phyloP scores from a whole-genome alignment of 2,797 vertebrate species.

The Percopsis omiscomaycus region DNA sequence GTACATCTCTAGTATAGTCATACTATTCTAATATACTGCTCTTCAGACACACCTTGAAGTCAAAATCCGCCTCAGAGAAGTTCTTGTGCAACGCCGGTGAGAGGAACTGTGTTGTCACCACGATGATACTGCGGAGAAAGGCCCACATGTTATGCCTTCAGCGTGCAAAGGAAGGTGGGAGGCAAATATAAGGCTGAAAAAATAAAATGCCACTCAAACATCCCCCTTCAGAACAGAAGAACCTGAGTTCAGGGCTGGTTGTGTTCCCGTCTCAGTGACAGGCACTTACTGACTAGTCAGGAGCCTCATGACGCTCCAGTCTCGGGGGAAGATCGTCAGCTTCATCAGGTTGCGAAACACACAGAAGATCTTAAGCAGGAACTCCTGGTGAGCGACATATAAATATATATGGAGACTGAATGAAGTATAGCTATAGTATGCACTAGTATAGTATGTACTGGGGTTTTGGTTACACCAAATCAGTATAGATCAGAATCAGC shows the following conservation, averaged over 20 bases:
- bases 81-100: conserved; percentile 97
- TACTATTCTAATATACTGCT: neutral
- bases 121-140: conserved; percentile 89
- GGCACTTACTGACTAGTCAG: conserved; percentile 95
- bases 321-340: conserved; percentile 95
- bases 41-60: conserved; percentile 89
- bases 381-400: conserved; percentile 81
- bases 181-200: conserved; percentile 58
- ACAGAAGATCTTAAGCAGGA: conserved; percentile 97
- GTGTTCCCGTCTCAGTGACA: conserved; percentile 38
- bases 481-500: too few species aligned
- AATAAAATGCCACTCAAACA: conserved; percentile 40
- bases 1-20: neutral
- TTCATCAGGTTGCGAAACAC: conserved; percentile 99
- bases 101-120: conserved; percentile 95
- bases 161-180: conserved; percentile 41
- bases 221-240: conserved; percentile 54
- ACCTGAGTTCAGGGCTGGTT: conserved; percentile 59
- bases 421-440: conserved; percentile 13
- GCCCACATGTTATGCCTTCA: conserved; percentile 46
- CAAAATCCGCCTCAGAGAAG: conserved; percentile 96
- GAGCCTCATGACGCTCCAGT: conserved; percentile 98
- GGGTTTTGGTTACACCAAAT: too few species aligned
- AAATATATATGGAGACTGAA: neutral
- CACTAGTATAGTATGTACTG: neutral